Evolutionary conservation across 2,888 invertebrate species (phyloP), one percentile per base, ranked within the genome.

Genomic region (Coecobrya sp.): DNA sequence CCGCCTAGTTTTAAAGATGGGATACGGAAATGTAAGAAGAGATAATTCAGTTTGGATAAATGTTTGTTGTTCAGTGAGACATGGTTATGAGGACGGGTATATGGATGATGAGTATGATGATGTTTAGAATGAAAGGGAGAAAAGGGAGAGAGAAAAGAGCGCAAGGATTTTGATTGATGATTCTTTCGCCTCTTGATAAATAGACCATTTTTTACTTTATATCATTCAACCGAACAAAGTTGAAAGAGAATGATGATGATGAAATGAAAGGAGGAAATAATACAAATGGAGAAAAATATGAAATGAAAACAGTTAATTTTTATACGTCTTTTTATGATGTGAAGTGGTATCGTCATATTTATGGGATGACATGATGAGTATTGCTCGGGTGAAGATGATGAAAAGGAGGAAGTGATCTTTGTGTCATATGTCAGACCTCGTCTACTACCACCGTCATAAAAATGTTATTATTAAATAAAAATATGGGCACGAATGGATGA

Each of bases 111-210:
- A n/a, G n/a, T n/a, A 52, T 42, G 73, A 19, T 42, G 73, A 42
- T 49, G 13, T 25, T 25, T 25, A 36, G 49, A 49, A 5, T 49
- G n/a, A 76, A 42, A 22, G 76, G 42, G 45, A n/a, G n/a, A n/a
- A n/a, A n/a, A n/a, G n/a, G 36, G 76, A 27, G 42, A 8, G 22
- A 76, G 19, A 49, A 45, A 10, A 22, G 70, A 30, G 68, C 10
- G 68, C 68, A 11, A 73, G 25, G 36, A 22, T 19, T 84, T 84
- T 84, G 84, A 84, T 84, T 84, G 62, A 84, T 84, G 84, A 84
- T 62, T 62, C 84, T 42, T 65, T 84, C 65, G 59, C 22, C 8
- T 65, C 25, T 84, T 62, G 84, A 84, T 84, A 84, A 62, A 84
- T 65, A 84, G 42, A 82, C 59, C 65, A 65, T 22, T 65, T 82